Evolutionary conservation across 2,888 invertebrate genomes (phyloP), one percentile per base, ranked within the genome.

Genomic region (Dryadula phaetusa): DNA sequence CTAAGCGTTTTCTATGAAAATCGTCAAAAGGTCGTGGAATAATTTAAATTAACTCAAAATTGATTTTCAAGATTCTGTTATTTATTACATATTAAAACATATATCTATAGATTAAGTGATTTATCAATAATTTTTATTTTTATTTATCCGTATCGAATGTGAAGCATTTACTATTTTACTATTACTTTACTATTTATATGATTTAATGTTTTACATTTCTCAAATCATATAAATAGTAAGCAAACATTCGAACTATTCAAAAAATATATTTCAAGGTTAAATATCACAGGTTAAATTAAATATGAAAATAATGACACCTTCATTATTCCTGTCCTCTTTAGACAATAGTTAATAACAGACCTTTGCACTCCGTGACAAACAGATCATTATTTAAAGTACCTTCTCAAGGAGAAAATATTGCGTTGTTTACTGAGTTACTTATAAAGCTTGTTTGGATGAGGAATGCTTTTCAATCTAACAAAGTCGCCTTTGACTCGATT

Each of bases 401-500:
- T 60, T 37, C 62, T 60, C 52, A 46, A 69, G 40, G 58, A 46
- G 58, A 37, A 69, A 66, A 69, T 69, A 66, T 66, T 47, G 52
- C 62, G 62, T 65, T 69, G 62, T 63, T 62, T 69, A 69, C 62
- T 20, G 28, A 66, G 62, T 66, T 62, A 66, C 69, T 69, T 66
- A 63, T 62, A 58, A 66, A 66, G 64, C 58, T 66, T 49, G 62
- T 62, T 66, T 62, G 62, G 66, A 63, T 69, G 69, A 69, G 52
- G 66, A 66, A 69, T 69, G 69, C 62, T 63, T 65, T 58, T 52
- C 69, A 66, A 69, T 69, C 66, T 66, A 69, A 66, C 69, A 66
- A 68, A 66, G 69, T 69, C 66, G 53, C 58, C 49, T 67, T 67
- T 56, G 52, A 70, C 61, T 62, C 62, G 40, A 69, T 64, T 62